Percentiles rank a stretch among this genome's conserved stretches.
phyloP scores from a whole-genome alignment of 2,888 invertebrate species.

The Harpagoxenus sublaevis region DNA sequence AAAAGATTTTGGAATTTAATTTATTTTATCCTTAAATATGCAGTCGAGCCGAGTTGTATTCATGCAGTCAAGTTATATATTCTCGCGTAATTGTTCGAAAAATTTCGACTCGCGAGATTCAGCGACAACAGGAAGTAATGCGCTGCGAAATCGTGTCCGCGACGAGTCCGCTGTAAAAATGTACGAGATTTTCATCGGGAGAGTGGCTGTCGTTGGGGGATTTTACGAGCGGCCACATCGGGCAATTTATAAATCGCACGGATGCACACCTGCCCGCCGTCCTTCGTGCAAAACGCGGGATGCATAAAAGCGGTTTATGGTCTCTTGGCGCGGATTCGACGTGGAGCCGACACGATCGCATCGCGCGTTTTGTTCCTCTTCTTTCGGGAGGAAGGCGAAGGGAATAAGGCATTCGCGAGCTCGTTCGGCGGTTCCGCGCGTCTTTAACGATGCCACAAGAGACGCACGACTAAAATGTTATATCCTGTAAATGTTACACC shows the following conservation, averaged over 20 bases:
- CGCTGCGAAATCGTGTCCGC: background rate
- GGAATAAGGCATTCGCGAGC: conserved; percentile 46
- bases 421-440: conserved; percentile 61
- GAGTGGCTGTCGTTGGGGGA: conserved; percentile 31
- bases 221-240: conserved; percentile 53
- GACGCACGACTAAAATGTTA: conserved; percentile 24
- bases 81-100: background rate
- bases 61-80: background rate
- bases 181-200: conserved; percentile 25
- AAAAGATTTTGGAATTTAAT: background rate
- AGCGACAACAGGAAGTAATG: conserved; percentile 4
- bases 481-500: conserved; percentile 18
- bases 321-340: conserved; percentile 58
- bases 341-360: conserved; percentile 27
- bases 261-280: conserved; percentile 64
- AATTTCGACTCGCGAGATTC: background rate
- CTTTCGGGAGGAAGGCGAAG: conserved; percentile 4
- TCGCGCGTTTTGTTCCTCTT: conserved; percentile 55
- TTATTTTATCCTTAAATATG: background rate
- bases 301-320: conserved; percentile 70
- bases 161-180: conserved; percentile 22
- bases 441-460: conserved; percentile 52
- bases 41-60: background rate
- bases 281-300: conserved; percentile 53
- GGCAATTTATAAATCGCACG: conserved; percentile 67